These are phyloP conservation scores for Amazona ochrocephala DNA, from an alignment of 2,797 vertebrate genomes.

Conservation along the genomic window DNA sequence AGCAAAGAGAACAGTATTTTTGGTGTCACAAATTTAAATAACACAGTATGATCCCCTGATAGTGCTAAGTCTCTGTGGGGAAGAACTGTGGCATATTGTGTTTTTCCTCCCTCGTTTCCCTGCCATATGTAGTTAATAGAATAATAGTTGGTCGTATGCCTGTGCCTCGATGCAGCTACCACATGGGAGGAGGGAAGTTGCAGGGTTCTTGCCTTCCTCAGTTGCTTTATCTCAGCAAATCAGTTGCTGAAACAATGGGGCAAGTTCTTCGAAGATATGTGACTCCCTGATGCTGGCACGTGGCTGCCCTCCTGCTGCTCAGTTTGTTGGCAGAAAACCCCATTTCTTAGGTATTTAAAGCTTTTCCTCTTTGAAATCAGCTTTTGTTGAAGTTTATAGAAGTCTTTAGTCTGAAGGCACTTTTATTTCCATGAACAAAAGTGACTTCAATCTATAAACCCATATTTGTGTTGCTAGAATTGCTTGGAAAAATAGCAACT, in stretches of 20 bases:
- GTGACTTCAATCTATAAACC: not conserved
- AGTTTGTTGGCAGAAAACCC: not conserved
- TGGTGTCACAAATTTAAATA: slow-evolving; percentile 58
- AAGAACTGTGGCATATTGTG: not conserved
- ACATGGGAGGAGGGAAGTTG: not conserved
- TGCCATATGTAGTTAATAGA: slow-evolving; percentile 28
- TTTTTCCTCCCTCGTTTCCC: slow-evolving; percentile 18
- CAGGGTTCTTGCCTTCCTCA: not conserved
- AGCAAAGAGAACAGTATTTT: slow-evolving; percentile 56
- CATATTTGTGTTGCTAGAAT: slow-evolving; percentile 30
- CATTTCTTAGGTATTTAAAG: not conserved
- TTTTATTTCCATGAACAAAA: not conserved
- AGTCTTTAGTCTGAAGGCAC: not conserved
- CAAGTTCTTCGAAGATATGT: not conserved
- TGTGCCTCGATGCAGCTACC: not conserved
- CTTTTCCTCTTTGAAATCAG: not conserved
- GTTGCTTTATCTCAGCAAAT: not conserved
- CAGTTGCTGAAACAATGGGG: not conserved
- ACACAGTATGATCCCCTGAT: slow-evolving; percentile 31
- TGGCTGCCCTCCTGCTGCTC: not conserved
- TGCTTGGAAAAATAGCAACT: slow-evolving; percentile 17
- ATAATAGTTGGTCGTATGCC: not conserved
- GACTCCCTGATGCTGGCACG: not conserved
- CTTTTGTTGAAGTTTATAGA: not conserved
- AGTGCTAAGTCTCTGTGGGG: slow-evolving; percentile 3